These are phyloP conservation scores for Meloidogyne chitwoodi DNA, from an alignment of 1,140 invertebrate genomes.

Conservation along the genomic window DNA sequence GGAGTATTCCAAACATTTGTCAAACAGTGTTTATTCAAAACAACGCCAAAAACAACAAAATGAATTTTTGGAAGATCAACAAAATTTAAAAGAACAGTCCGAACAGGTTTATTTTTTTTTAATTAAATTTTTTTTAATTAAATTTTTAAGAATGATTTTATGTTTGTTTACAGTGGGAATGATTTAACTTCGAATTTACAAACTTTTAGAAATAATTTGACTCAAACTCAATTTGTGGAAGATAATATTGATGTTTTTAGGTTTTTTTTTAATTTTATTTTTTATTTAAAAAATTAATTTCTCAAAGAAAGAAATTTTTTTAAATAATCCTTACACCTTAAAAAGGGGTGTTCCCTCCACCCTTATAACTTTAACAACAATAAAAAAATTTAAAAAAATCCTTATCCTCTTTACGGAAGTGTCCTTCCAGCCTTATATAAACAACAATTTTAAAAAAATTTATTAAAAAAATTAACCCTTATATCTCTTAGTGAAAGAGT, in stretches of 20 bases:
- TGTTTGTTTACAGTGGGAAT: slow-evolving; percentile 19
- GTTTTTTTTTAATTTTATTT: background rate
- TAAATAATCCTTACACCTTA: too few species aligned
- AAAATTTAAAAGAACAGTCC: slow-evolving; percentile 11
- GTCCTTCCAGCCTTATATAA: too few species aligned
- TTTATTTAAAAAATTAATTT: too few species aligned
- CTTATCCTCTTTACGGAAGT: too few species aligned
- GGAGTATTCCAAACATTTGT: background rate
- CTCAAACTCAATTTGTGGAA: background rate
- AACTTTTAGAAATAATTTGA: background rate
- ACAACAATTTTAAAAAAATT: too few species aligned
- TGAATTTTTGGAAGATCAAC: background rate
- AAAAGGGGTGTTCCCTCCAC: too few species aligned
- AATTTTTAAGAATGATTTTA: slow-evolving; percentile 33
- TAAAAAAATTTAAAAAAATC: too few species aligned
- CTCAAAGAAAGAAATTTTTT: too few species aligned
- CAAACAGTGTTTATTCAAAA: background rate
- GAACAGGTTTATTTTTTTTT: slow-evolving; percentile 21
- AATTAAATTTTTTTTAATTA: background rate
- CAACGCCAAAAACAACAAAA: background rate
- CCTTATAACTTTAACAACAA: too few species aligned
- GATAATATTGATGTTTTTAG: slow-evolving; percentile 15
- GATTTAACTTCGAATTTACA: background rate
- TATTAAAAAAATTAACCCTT: too few species aligned
- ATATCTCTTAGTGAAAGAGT: too few species aligned